phyloP scores from a whole-genome alignment of 1,140 invertebrate genomes.

The Matsumurasca onukii region DNA sequence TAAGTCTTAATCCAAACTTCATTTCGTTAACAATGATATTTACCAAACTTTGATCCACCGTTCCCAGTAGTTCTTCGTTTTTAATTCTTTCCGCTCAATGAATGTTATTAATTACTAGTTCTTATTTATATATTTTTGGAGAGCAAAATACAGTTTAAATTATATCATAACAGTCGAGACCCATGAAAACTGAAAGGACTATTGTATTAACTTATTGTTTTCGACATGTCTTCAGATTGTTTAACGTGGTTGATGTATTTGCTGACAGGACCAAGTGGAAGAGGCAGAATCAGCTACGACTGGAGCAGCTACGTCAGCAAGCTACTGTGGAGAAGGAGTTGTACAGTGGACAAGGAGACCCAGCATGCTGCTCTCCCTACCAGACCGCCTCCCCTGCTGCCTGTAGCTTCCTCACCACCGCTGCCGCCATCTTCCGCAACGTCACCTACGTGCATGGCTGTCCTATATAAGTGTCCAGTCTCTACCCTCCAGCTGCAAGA shows the following conservation, averaged over 20 bases:
- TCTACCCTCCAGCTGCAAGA: too few relatives aligned
- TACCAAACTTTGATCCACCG: too few relatives aligned
- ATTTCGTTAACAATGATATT: too few relatives aligned
- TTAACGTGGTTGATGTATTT: too few relatives aligned
- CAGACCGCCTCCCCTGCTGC: slow-evolving; percentile 51
- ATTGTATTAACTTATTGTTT: too few relatives aligned
- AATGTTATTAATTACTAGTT: too few relatives aligned
- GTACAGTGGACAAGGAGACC: slow-evolving; percentile 30
- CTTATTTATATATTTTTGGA: background rate
- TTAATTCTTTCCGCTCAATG: too few relatives aligned
- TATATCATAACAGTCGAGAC: background rate
- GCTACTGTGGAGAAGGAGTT: slow-evolving; percentile 65
- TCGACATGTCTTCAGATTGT: too few relatives aligned
- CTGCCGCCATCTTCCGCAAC: slow-evolving; percentile 70
- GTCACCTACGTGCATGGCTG: slow-evolving; percentile 73
- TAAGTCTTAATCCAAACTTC: too few relatives aligned
- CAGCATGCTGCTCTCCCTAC: slow-evolving; percentile 46
- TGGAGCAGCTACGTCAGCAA: slow-evolving; percentile 83
- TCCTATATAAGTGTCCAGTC: slow-evolving; percentile 62
- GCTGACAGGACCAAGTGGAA: slow-evolving; percentile 88
- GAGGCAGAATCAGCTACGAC: slow-evolving; percentile 81
- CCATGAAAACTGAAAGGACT: too few relatives aligned
- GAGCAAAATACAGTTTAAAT: background rate
- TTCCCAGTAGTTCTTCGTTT: too few relatives aligned
- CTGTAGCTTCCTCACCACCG: slow-evolving; percentile 56